Evolutionary conservation across 2,797 vertebrate genomes (phyloP).

Genomic region (Microchirus variegatus): DNA sequence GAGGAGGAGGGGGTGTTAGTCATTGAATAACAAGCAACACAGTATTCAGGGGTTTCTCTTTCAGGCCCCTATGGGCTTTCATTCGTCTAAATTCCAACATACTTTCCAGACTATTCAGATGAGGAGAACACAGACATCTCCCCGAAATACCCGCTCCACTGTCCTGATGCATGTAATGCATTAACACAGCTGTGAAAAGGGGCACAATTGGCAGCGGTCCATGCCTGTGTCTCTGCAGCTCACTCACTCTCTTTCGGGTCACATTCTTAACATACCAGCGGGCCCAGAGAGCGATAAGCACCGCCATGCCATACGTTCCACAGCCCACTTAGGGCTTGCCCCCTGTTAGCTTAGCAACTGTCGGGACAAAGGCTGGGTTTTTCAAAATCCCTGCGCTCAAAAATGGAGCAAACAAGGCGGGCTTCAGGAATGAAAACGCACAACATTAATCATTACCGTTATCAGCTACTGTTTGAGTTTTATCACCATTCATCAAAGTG

Average conservation of each 20-base stretch:
- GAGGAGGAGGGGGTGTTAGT: slow-evolving; percentile 7
- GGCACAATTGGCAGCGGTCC: slow-evolving; percentile 17
- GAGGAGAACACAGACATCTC: slow-evolving; percentile 26
- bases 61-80: slow-evolving; percentile 35
- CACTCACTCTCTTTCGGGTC: slow-evolving; percentile 59
- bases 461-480: too few species aligned
- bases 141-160: slow-evolving; percentile 10
- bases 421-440: not conserved
- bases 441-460: not conserved
- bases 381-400: slow-evolving; percentile 52
- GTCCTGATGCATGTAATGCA: slow-evolving; percentile 10
- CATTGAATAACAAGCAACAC: slow-evolving; percentile 28
- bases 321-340: slow-evolving; percentile 71
- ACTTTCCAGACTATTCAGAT: slow-evolving; percentile 34
- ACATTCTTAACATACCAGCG: slow-evolving; percentile 75
- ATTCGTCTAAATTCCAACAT: slow-evolving; percentile 44
- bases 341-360: slow-evolving; percentile 70
- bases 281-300: slow-evolving; percentile 73
- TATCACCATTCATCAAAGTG: too few species aligned
- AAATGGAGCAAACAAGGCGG: slow-evolving; percentile 30
- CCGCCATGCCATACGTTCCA: slow-evolving; percentile 75
- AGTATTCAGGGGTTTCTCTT: slow-evolving; percentile 45
- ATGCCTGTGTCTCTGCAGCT: slow-evolving; percentile 43
- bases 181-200: slow-evolving; percentile 27
- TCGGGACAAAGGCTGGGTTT: slow-evolving; percentile 60